Evolutionary conservation across 2,888 invertebrate species (phyloP), one percentile per base, ranked within the genome.

Genomic region (Dynastes tityus): DNA sequence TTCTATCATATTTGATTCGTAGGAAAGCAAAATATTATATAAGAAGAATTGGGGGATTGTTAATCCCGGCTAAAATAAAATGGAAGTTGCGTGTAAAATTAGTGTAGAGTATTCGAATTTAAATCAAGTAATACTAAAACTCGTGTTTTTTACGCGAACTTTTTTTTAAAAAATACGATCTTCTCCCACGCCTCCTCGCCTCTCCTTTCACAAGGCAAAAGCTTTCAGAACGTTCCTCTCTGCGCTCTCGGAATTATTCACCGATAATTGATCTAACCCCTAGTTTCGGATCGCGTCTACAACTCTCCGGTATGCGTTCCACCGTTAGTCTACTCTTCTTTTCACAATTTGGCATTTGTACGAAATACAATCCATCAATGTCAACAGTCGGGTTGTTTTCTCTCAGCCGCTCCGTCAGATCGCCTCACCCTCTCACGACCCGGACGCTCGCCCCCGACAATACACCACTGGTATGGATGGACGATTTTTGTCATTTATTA

Each of bases 261-360:
- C 73, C 85, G 85, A 88, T 88, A 88, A 88, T 88, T 88, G 88
- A 88, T 87, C 87, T 84, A 86, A 83, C 77, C 79, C 85, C 85
- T 84, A 84, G 84, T 85, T 85, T 84, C 85, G 85, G 84, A 83
- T 84, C 84, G 84, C 84, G 85, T 86, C 85, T 86, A 86, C 86
- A 86, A 86, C 86, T 84, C 85, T 83, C 86, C 85, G 87, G 87
- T 87, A 87, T 87, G 86, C 86, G 84, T 83, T 84, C 81, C 53
- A 65, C 80, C 87, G 86, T 87, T 88, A 87, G 85, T 88, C 88
- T 88, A 87, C 88, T 87, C 87, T 87, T 88, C 88, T 89, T 89
- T 89, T 89, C 89, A 89, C 89, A 89, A 89, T 89, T 89, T 89
- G 89, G 89, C 89, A 89, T 89, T 89, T 89, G 89, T 89, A 89